These are phyloP conservation scores for Gallinago stenura DNA, from an alignment of 2,797 vertebrate genomes.

Conservation along the genomic window DNA sequence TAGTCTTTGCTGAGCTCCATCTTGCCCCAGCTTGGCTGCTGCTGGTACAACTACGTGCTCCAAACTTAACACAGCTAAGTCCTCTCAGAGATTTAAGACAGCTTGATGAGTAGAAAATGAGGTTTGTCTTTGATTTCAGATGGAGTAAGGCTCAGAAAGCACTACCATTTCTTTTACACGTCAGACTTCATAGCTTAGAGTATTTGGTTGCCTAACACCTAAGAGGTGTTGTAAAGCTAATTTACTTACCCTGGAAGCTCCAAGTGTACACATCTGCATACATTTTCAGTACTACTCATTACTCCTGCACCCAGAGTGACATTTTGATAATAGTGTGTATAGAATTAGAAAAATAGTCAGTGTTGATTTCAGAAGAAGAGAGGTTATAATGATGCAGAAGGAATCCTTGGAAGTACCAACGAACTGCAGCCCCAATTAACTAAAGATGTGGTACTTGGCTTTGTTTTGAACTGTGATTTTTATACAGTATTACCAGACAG, in stretches of 20 bases:
- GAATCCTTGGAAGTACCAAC: not conserved
- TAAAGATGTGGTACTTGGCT: not conserved
- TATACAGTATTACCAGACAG: not conserved
- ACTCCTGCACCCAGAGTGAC: not conserved
- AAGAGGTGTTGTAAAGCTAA: not conserved
- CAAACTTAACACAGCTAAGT: not conserved
- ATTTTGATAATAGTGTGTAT: not conserved
- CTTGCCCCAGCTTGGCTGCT: not conserved
- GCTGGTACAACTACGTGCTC: not conserved
- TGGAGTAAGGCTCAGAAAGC: not conserved
- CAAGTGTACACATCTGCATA: not conserved
- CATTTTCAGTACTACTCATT: not conserved
- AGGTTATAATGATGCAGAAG: not conserved
- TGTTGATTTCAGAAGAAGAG: not conserved
- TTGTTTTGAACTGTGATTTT: not conserved
- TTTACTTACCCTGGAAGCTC: not conserved
- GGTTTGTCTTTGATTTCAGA: not conserved
- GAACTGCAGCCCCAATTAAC: not conserved
- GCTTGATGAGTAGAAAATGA: not conserved
- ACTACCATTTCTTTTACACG: not conserved
- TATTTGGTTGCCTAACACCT: not conserved
- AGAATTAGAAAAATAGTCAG: not conserved
- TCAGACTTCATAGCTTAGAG: not conserved
- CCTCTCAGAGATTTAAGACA: not conserved
- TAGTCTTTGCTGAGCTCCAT: not conserved